A percentile compares a stretch with the other conserved stretches of the same genome.
Conservation (phyloP, 23 tunicate species). For the Diplosoma virens region DNA sequence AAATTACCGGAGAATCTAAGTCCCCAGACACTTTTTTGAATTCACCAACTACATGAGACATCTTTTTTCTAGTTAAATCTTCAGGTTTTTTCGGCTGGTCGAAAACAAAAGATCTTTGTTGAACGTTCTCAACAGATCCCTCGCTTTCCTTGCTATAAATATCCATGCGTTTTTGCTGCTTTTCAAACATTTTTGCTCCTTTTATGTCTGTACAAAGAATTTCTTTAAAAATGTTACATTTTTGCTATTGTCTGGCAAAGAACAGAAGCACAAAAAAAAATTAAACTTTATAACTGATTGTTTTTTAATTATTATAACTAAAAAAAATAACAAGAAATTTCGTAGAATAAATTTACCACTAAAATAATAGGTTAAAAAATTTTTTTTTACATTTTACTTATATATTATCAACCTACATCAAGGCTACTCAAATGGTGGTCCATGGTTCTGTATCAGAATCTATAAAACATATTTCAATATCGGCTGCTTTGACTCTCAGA, state of each 20-base stretch:
- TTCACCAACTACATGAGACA: conserved; percentile 74
- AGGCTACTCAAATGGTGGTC: neutral
- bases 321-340: no score
- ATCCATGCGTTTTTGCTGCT: conserved; percentile 84
- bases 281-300: no score
- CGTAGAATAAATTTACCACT: no score
- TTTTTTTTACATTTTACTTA: neutral
- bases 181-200: conserved; percentile 86
- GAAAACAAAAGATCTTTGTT: neutral
- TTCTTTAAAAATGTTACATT: no score
- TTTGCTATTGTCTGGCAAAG: no score
- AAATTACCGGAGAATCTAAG: conserved; percentile 61
- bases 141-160: conserved; percentile 63
- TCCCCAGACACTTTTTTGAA: conserved; percentile 56
- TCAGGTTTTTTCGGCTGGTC: conserved; percentile 1
- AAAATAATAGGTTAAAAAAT: no score
- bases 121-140: conserved; percentile 20
- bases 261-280: no score
- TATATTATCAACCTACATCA: neutral
- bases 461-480: no score
- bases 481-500: no score
- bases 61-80: conserved; percentile 18
- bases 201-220: no score
- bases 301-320: no score
- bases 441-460: no score